Conservation (phyloP, 2,888 invertebrate species). For the Saturnia pavonia region DNA sequence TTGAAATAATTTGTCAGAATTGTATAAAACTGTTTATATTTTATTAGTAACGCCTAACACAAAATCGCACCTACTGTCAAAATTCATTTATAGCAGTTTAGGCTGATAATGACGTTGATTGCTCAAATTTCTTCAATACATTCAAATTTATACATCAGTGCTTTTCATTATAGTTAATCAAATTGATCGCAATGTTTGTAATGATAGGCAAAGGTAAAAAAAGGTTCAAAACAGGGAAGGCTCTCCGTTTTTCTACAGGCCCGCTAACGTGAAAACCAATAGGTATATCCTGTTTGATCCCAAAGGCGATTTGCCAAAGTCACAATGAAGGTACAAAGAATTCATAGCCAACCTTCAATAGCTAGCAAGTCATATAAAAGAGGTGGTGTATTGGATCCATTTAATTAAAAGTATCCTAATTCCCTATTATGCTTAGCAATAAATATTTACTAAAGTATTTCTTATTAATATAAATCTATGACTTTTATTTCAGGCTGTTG, state of each 20-base stretch:
- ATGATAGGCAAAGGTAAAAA: no score
- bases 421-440: not conserved
- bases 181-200: not conserved
- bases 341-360: not conserved
- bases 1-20: conserved; percentile 11
- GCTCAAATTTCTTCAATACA: not conserved
- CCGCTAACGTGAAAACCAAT: no score
- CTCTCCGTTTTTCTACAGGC: no score
- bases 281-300: no score
- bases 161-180: not conserved
- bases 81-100: no score
- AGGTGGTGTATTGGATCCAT: not conserved
- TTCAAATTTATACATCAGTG: not conserved
- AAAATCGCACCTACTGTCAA: not conserved
- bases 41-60: not conserved
- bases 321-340: no score
- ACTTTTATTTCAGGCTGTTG: conserved; percentile 84
- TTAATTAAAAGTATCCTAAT: not conserved
- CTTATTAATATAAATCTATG: not conserved
- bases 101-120: not conserved
- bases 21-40: not conserved
- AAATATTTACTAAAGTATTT: not conserved
- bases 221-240: no score
- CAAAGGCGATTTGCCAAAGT: no score
- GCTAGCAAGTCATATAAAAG: not conserved